Evolutionary conservation across 2,113 vertebrate species (phyloP), one percentile per base, ranked within the genome.

Genomic region (Triplophysa siluroides): DNA sequence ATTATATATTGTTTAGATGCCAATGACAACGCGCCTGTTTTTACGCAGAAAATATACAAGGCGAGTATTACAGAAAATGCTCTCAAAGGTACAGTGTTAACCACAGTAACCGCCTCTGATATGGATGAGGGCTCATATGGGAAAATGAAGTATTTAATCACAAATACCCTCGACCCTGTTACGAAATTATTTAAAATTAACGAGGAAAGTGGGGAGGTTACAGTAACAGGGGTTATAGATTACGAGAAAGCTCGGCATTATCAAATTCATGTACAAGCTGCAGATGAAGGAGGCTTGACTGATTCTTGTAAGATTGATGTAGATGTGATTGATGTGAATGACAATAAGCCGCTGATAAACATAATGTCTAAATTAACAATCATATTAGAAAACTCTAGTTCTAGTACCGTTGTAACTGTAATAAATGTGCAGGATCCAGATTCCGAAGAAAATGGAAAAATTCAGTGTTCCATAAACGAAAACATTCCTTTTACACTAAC

Each of bases 401-500:
- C 24, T 14, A 64, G 60, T 0, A 83, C 78, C 7, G 76, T 84
- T 9, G 41, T 80, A 21, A 47, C 82, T 1, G 58, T 80, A 29
- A 80, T 86, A 14, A 86, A 79, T 14, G 19, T 84, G 0, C 78
- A 86, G 19, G 80, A 93, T 67, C 80, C 81, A 18, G 90, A 92
- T 38, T 91, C 89, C 13, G 90, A 84, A 1, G 84, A 83, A 52
- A 94, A 89, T 81, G 91, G 90, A 0, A 76, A 90, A 3, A 81
- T 90, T 0, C 81, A 85, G 19, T 89, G 86, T 76, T 63, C 18
- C 8, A 68, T 89, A 0, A 76, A 86, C 24, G 85, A 84, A 3
- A 0, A 88, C 0, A 83, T 0, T 70, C 89, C 88, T 0, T 90
- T 88, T 65, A 84, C 71, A 71, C 89, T 93, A 47, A 56, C 85